Evolutionary conservation across 2,797 vertebrate species (phyloP).

Genomic region (Microhierax caerulescens): DNA sequence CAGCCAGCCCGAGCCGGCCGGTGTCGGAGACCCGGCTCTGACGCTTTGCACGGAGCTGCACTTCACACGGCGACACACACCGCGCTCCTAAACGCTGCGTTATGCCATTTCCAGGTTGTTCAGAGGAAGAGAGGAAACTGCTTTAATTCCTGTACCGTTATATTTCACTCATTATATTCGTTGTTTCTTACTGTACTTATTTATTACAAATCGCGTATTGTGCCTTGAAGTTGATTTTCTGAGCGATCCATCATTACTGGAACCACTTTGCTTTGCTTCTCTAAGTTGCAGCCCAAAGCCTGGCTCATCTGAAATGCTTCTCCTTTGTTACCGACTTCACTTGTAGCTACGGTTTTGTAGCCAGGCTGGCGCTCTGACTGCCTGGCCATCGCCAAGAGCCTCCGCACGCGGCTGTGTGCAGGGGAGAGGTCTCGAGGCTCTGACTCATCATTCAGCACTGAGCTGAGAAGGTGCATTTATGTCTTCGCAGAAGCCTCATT

Average conservation of each 20-base stretch:
- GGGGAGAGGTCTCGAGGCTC: neutral
- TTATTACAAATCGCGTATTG: neutral
- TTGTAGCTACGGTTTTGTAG: neutral
- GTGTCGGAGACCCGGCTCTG: neutral
- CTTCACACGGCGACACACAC: too few species aligned
- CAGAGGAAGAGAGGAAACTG: neutral
- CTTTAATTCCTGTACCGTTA: neutral
- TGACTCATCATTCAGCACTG: neutral
- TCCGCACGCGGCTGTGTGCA: too few species aligned
- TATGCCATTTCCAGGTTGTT: too few species aligned
- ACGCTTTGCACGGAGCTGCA: accelerated
- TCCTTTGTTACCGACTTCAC: neutral
- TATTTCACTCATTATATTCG: neutral
- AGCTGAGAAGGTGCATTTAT: neutral
- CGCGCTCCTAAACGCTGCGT: accelerated
- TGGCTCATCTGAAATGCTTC: neutral
- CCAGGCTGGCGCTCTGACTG: neutral
- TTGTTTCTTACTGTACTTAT: neutral
- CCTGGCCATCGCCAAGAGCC: neutral
- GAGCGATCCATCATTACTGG: neutral
- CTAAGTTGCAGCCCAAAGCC: neutral
- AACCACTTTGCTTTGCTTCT: neutral
- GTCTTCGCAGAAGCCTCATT: neutral
- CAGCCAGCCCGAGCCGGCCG: accelerated
- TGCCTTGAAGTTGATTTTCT: neutral